phyloP scores from a whole-genome alignment of 2,113 vertebrate species.

The Nerophis lumbriciformis region DNA sequence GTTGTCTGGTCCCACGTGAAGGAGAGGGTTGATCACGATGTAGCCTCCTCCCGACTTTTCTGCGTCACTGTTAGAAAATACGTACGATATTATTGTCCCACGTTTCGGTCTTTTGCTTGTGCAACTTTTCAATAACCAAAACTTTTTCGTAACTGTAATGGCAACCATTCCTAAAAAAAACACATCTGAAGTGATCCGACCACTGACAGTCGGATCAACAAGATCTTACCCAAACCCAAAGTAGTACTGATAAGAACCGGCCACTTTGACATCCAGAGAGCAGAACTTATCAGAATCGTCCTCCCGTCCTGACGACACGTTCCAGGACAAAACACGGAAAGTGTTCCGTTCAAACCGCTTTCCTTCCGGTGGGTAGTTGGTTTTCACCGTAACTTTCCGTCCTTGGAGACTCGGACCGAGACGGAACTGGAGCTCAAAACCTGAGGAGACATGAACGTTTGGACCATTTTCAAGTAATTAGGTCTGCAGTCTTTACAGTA shows the following conservation, averaged over 20 bases:
- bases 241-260: constrained; percentile 61
- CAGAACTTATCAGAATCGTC: constrained; percentile 67
- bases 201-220: not conserved
- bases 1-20: constrained; percentile 48
- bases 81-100: too few relatives aligned
- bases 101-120: too few relatives aligned
- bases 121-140: not conserved
- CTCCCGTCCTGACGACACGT: constrained; percentile 51
- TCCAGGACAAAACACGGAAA: constrained; percentile 51
- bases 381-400: constrained; percentile 45
- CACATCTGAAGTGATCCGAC: too few relatives aligned
- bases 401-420: constrained; percentile 62
- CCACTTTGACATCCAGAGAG: constrained; percentile 51
- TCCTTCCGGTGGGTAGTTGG: constrained; percentile 54
- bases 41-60: constrained; percentile 51
- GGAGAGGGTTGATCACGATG: constrained; percentile 54
- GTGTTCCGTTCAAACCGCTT: constrained; percentile 27
- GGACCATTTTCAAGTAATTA: not conserved
- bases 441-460: constrained; percentile 20
- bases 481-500: not conserved
- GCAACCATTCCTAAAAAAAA: too few relatives aligned
- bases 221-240: constrained; percentile 53
- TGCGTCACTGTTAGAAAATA: constrained; percentile 19
- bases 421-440: constrained; percentile 66
- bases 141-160: too few relatives aligned